phyloP scores from a whole-genome alignment of 2,888 invertebrate species.

The Sphecodes monilicornis region DNA sequence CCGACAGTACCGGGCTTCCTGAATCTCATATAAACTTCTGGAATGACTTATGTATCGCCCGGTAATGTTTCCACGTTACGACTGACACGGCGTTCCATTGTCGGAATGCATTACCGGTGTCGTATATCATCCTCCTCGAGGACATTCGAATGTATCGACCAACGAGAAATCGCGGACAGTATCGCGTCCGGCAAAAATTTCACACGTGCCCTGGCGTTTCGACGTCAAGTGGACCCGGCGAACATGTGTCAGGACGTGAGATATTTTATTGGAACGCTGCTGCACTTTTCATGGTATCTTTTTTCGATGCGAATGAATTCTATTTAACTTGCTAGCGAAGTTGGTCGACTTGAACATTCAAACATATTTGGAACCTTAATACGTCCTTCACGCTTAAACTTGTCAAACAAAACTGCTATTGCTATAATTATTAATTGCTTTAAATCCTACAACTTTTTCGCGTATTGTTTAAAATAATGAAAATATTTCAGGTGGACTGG shows the following conservation, averaged over 20 bases:
- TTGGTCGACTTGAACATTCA: neutral
- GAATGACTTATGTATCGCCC: constrained; percentile 52
- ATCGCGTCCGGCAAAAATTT: constrained; percentile 30
- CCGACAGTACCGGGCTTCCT: constrained; percentile 10
- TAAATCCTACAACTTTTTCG: no score
- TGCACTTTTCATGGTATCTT: neutral
- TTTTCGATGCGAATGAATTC: neutral
- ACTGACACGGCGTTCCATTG: constrained; percentile 30
- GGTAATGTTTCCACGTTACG: constrained; percentile 28
- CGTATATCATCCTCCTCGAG: constrained; percentile 45
- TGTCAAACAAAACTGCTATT: neutral
- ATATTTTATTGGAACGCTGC: neutral
- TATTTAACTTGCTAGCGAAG: neutral
- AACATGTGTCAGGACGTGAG: neutral
- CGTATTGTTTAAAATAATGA: no score
- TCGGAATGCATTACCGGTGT: constrained; percentile 37
- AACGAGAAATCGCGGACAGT: constrained; percentile 22
- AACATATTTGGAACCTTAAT: neutral
- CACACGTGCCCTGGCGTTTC: constrained; percentile 17
- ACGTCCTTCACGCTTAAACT: neutral
- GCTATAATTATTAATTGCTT: no score
- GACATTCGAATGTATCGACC: constrained; percentile 35
- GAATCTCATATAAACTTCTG: constrained; percentile 42
- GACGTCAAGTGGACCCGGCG: constrained; percentile 18
- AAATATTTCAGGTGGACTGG: no score